Evolutionary conservation across 2,797 vertebrate genomes (phyloP), one percentile per base, ranked within the genome.

Genomic region (Coranthus polyacanthus): DNA sequence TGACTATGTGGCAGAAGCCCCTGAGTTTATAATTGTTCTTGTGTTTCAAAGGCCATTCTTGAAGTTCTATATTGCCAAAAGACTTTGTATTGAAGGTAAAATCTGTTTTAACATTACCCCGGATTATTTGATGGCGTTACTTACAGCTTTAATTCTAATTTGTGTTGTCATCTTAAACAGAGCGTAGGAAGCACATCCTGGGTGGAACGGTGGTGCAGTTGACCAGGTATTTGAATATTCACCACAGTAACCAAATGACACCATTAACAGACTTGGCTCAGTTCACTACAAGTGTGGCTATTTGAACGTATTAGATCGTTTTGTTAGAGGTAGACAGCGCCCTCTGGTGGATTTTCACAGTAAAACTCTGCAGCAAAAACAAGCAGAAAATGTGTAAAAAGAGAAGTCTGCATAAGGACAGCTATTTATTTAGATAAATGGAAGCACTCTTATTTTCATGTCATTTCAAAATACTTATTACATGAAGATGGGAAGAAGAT

Each of bases 301-400:
- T 68, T 53, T 60, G 24, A 32, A 57, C 18, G 2, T n/a, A 24
- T 16, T 12, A 6, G 3, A 18, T 3, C 18, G 24, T 12, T 64
- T 24, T 13, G 16, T 56, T 12, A 32, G 12, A 15, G 37, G 24
- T n/a, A 22, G 16, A 60, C n/a, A 61, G 56, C 81, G 21, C 87
- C 82, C 80, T 68, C 89, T 89, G 49, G 68, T 89, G 90, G 85
- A 64, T 1, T 3, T 2, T 3, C 22, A 8, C 10, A 57, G 17
- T 6, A 68, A 62, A 37, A 6, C 22, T 64, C 10, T 6, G 45
- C 21, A n/a, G n/a, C n/a, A n/a, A n/a, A n/a, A 26, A 42, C 24
- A 15, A 17, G 3, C 16, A 47, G 13, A 54, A 59, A 45, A 55
- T 5, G 3, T 24, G 1, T 2, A 26, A 12, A 12, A 5, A 5